A percentile compares a stretch with the other conserved stretches of the same genome.
Evolutionary conservation across 2,113 vertebrate species (phyloP).

Genomic region (Paratilapia polleni): DNA sequence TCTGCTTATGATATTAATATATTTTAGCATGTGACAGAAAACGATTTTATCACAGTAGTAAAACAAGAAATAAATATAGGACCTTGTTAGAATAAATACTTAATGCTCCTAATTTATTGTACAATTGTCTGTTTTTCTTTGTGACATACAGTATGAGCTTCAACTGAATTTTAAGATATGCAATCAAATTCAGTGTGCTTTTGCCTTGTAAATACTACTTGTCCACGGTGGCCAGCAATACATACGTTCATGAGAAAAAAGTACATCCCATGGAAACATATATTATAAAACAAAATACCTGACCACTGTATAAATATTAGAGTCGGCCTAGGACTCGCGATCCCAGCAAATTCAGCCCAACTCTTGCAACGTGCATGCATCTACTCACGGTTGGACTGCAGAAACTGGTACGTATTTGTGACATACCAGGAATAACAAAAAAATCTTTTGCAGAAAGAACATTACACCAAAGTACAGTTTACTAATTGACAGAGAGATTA

Average conservation of each 20-base stretch:
- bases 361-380: background rate
- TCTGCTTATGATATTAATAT: too few relatives aligned
- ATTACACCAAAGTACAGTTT: too few relatives aligned
- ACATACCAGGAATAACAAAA: too few relatives aligned
- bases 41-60: background rate
- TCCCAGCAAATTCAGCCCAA: background rate
- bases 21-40: background rate
- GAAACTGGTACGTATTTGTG: too few relatives aligned
- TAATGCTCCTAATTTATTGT: background rate
- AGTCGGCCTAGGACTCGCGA: background rate
- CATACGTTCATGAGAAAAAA: background rate
- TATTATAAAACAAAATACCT: background rate
- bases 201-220: background rate
- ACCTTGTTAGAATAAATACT: background rate
- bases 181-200: background rate
- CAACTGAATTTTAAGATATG: background rate
- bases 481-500: too few relatives aligned
- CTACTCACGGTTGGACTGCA: too few relatives aligned
- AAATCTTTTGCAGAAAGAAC: too few relatives aligned
- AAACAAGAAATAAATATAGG: background rate
- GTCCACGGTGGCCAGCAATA: background rate
- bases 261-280: background rate
- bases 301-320: background rate
- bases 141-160: background rate
- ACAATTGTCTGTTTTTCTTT: background rate